phyloP scores from a whole-genome alignment of 2,888 invertebrate genomes.

The Zygothrica quintamaculata region DNA sequence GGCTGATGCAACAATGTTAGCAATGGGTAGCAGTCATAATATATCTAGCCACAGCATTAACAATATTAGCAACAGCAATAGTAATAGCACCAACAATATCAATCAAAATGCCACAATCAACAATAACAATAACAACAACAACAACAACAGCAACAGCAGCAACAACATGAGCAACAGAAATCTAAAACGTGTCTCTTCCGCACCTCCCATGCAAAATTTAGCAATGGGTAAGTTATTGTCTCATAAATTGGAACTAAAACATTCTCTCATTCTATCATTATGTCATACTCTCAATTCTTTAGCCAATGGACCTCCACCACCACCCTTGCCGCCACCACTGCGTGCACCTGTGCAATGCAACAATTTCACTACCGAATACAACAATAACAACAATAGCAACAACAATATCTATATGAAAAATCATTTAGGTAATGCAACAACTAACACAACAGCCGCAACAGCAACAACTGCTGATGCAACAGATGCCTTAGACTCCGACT shows the following conservation, averaged over 20 bases:
- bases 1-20: conserved; percentile 47
- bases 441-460: neutral
- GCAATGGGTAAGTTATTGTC: conserved; percentile 76
- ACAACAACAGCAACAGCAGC: conserved; percentile 57
- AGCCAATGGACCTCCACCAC: conserved; percentile 88
- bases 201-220: conserved; percentile 85
- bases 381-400: conserved; percentile 27
- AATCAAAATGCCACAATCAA: too few relatives aligned
- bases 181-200: conserved; percentile 87
- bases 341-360: conserved; percentile 82
- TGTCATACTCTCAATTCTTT: too few relatives aligned
- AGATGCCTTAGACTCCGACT: conserved; percentile 82
- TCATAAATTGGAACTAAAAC: neutral
- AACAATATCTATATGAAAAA: conserved; percentile 59
- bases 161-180: conserved; percentile 79
- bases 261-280: too few relatives aligned
- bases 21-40: conserved; percentile 58
- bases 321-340: conserved; percentile 88
- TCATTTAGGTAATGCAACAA: conserved; percentile 32
- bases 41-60: conserved; percentile 49
- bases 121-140: conserved; percentile 41
- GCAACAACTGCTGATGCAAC: conserved; percentile 6
- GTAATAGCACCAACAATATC: conserved; percentile 78
- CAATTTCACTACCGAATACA: conserved; percentile 58
- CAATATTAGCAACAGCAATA: conserved; percentile 36